These are phyloP conservation scores for Mimumesa dahlbomi DNA, from an alignment of 2,888 invertebrate genomes.

Conservation along the genomic window DNA sequence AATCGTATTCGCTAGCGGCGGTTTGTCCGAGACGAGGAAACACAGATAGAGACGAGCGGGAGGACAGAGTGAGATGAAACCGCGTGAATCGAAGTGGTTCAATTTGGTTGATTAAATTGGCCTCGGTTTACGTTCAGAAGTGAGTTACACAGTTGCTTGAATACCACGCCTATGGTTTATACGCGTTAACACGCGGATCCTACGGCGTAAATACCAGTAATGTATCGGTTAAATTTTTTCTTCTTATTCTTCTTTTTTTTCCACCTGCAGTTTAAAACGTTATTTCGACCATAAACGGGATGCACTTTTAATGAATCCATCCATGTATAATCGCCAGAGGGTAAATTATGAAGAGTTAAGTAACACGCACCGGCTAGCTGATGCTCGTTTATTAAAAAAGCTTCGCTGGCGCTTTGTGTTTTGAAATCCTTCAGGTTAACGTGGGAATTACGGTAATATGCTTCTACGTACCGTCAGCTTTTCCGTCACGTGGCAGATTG, in stretches of 20 bases:
- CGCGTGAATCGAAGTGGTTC: constrained; percentile 56
- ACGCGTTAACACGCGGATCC: constrained; percentile 7
- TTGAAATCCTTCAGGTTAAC: constrained; percentile 6
- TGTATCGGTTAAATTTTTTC: too few relatives aligned
- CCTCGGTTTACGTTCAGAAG: constrained; percentile 48
- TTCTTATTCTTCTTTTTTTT: too few relatives aligned
- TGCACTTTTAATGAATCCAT: not conserved
- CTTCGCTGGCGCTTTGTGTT: not conserved
- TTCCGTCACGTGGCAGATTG: constrained; percentile 51
- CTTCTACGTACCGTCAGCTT: constrained; percentile 61
- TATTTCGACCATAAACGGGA: constrained; percentile 3
- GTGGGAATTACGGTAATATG: constrained; percentile 50
- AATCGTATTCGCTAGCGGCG: not conserved
- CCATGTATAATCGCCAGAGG: not conserved
- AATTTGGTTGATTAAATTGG: constrained; percentile 65
- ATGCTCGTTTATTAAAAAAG: not conserved
- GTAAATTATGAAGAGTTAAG: not conserved
- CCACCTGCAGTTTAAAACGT: constrained; percentile 3
- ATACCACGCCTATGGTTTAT: constrained; percentile 4
- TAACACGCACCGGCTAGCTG: not conserved
- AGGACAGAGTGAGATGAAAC: constrained; percentile 8
- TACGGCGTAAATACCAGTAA: too few relatives aligned
- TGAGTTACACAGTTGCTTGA: constrained; percentile 12
- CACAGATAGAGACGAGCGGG: not conserved
- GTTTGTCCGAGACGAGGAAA: not conserved